Percentiles rank a stretch among this genome's conserved stretches.
These are phyloP conservation scores for Netelia melanura DNA, from an alignment of 2,888 invertebrate species.

Conservation along the genomic window DNA sequence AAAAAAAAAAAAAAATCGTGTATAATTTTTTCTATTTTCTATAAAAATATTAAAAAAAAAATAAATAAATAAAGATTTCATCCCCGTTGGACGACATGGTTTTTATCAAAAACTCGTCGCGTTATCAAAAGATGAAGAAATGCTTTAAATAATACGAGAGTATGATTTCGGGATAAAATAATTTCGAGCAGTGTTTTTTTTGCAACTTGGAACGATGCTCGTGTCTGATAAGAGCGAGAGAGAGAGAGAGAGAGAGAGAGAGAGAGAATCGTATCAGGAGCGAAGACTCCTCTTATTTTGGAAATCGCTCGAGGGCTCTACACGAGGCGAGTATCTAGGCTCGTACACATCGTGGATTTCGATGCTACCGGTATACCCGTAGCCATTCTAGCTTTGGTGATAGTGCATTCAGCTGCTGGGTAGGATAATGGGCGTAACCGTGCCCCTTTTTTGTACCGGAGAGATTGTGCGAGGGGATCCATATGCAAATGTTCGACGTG, in stretches of 20 bases:
- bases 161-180: no score
- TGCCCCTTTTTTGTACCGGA: slow-evolving; percentile 40
- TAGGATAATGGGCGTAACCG: slow-evolving; percentile 40
- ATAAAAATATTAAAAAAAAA: not conserved
- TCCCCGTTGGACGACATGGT: no score
- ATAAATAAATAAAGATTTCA: not conserved
- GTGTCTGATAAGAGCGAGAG: not conserved
- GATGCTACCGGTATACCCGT: slow-evolving; percentile 33
- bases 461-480: slow-evolving; percentile 63
- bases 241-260: not conserved
- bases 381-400: not conserved
- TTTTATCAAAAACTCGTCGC: no score
- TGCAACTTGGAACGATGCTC: not conserved
- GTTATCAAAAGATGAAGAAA: no score
- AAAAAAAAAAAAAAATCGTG: not conserved
- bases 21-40: slow-evolving; percentile 5
- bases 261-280: not conserved
- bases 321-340: not conserved
- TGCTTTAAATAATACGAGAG: no score
- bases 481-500: slow-evolving; percentile 63
- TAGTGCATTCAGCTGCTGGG: slow-evolving; percentile 28
- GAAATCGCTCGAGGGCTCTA: slow-evolving; percentile 23
- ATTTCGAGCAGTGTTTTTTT: no score
- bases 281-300: slow-evolving; percentile 26
- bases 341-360: slow-evolving; percentile 12